Percentiles rank a stretch among this genome's conserved stretches.
These are phyloP conservation scores for Cataglyphis rosenhaueri DNA, from an alignment of 2,888 invertebrate genomes.

Conservation along the genomic window DNA sequence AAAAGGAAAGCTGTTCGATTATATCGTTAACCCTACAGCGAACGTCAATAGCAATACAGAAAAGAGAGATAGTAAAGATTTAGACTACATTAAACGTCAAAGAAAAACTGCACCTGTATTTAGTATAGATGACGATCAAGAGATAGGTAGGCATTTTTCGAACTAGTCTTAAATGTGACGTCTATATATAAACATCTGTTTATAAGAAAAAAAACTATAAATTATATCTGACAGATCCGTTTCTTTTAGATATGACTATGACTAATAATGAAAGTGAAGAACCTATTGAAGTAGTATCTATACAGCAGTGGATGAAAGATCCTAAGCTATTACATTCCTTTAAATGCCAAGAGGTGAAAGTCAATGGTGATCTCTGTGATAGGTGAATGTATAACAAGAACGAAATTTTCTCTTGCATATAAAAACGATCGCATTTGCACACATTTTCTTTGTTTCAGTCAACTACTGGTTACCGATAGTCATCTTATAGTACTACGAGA, in stretches of 20 bases:
- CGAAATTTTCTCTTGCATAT: not conserved
- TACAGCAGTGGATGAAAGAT: constrained; percentile 93
- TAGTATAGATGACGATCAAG: constrained; percentile 96
- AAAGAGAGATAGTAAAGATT: constrained; percentile 92
- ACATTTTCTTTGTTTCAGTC: constrained; percentile 87
- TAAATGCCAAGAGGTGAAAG: constrained; percentile 96
- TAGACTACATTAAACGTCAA: constrained; percentile 90
- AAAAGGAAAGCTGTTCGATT: constrained; percentile 96
- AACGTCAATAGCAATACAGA: constrained; percentile 89
- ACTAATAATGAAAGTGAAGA: constrained; percentile 87
- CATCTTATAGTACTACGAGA: constrained; percentile 95
- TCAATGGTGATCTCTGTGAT: constrained; percentile 95
- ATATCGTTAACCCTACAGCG: constrained; percentile 95
- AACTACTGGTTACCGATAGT: constrained; percentile 93
- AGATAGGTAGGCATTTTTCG: constrained; percentile 85
- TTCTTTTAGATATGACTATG: constrained; percentile 82
- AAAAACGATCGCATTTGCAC: not conserved
- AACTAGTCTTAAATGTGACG: not conserved
- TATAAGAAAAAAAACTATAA: not conserved
- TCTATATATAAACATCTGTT: not conserved
- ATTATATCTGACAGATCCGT: not conserved
- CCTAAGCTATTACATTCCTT: constrained; percentile 95
- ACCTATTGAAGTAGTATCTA: constrained; percentile 92
- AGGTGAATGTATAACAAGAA: constrained; percentile 83
- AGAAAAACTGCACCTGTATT: constrained; percentile 97